phyloP scores from a whole-genome alignment of 2,888 invertebrate species.

The Tanaodytes sp. region DNA sequence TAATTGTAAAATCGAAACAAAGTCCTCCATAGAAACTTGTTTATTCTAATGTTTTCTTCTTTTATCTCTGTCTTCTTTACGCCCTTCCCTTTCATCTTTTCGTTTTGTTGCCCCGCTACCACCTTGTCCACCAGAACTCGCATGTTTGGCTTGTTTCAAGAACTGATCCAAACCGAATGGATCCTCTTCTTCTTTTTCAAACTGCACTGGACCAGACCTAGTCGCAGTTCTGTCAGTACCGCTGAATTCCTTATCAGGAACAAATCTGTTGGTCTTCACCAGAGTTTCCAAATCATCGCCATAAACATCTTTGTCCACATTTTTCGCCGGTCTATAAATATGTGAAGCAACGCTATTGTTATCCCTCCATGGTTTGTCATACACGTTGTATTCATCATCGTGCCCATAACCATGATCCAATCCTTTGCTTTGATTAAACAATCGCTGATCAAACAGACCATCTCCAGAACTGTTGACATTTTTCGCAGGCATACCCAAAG shows the following conservation, averaged over 20 bases:
- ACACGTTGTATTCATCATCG: constrained; percentile 97
- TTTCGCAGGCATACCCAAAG: constrained; percentile 93
- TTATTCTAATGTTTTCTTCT: constrained; percentile 64
- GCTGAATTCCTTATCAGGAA: constrained; percentile 97
- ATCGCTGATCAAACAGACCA: constrained; percentile 92
- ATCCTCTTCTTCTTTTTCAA: constrained; percentile 89
- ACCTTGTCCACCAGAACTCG: constrained; percentile 74
- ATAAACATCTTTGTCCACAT: constrained; percentile 91
- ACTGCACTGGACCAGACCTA: constrained; percentile 96
- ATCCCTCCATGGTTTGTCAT: constrained; percentile 98
- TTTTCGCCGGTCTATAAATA: constrained; percentile 90
- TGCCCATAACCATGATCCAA: constrained; percentile 97
- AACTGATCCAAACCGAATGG: constrained; percentile 99
- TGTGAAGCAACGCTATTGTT: constrained; percentile 88
- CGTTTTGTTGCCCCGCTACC: constrained; percentile 75
- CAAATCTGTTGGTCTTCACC: constrained; percentile 93
- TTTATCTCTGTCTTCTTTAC: constrained; percentile 71
- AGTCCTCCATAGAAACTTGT: too few relatives aligned
- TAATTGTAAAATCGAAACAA: too few relatives aligned
- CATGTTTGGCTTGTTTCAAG: constrained; percentile 96
- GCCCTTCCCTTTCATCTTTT: constrained; percentile 70
- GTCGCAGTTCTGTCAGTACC: constrained; percentile 85
- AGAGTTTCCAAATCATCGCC: constrained; percentile 92
- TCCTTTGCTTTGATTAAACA: constrained; percentile 94
- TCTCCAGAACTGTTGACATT: constrained; percentile 80